Conservation (phyloP, 2,113 vertebrate species). For the Copsychus sechellarum region DNA sequence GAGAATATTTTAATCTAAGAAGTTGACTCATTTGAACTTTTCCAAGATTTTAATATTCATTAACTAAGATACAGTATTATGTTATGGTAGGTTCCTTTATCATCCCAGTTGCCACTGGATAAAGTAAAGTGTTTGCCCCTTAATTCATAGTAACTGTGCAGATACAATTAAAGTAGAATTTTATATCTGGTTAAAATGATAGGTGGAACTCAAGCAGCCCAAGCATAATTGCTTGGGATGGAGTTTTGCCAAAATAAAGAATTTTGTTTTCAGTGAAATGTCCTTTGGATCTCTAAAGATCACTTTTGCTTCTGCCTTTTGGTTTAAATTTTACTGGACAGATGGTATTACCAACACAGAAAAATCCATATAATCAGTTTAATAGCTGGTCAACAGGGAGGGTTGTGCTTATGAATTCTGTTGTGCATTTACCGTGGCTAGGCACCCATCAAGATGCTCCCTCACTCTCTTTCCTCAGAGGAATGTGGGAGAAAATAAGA, state of each 20-base stretch:
- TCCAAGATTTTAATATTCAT: not conserved
- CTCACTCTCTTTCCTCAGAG: not conserved
- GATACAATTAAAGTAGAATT: not conserved
- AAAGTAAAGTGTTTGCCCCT: not conserved
- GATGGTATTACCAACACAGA: not conserved
- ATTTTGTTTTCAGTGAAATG: not conserved
- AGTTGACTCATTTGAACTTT: not conserved
- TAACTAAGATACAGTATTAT: not conserved
- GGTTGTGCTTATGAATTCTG: not conserved
- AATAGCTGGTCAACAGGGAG: not conserved
- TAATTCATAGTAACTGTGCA: not conserved
- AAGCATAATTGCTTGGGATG: not conserved
- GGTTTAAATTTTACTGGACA: not conserved
- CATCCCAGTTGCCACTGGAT: not conserved
- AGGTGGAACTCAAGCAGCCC: not conserved
- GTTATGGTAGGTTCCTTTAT: not conserved
- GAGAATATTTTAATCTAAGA: not conserved
- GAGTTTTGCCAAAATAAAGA: constrained; percentile 13
- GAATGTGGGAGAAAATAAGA: not conserved
- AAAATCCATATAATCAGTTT: not conserved
- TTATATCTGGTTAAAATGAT: constrained; percentile 1
- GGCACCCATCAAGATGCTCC: not conserved
- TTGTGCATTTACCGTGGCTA: not conserved
- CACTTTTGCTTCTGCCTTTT: not conserved
- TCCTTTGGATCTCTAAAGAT: not conserved